Evolutionary conservation across 2,888 invertebrate species (phyloP).

Genomic region (Diadegma fenestrale): DNA sequence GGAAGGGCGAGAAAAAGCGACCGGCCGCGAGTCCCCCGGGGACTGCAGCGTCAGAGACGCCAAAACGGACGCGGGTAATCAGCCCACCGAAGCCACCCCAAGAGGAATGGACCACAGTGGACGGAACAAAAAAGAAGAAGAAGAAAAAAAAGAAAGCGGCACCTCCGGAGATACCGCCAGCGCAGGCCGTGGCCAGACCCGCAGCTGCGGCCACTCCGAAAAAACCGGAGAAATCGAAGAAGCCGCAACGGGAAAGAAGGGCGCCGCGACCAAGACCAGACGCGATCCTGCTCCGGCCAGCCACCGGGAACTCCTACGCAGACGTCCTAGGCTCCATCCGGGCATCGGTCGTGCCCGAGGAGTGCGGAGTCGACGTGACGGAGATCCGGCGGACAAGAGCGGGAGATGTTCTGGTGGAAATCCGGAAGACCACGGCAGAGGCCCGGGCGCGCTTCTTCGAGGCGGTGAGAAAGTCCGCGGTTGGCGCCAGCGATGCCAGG

Average conservation of each 20-base stretch:
- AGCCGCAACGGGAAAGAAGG: not conserved
- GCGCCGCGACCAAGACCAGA: too few species aligned
- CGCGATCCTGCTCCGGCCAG: not conserved
- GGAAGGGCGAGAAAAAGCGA: too few species aligned
- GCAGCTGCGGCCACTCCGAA: not conserved
- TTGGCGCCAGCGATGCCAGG: not conserved
- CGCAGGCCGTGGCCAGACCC: not conserved
- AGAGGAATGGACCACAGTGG: not conserved
- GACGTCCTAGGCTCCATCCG: slow-evolving; percentile 8
- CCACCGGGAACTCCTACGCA: slow-evolving; percentile 38
- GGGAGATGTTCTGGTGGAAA: not conserved
- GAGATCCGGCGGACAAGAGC: not conserved
- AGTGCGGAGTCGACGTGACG: not conserved
- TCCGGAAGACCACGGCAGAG: not conserved
- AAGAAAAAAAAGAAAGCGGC: not conserved
- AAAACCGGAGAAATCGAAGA: not conserved
- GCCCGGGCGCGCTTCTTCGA: not conserved
- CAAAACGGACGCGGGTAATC: not conserved
- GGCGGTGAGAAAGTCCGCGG: not conserved
- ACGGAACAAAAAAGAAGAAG: not conserved
- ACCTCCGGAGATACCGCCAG: not conserved
- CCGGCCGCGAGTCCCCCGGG: not conserved
- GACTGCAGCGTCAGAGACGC: not conserved
- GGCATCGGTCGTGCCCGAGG: not conserved
- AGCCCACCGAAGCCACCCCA: not conserved